Percentiles rank a stretch among this genome's conserved stretches.
These are phyloP conservation scores for Campylomormyrus tamandua DNA, from an alignment of 2,113 vertebrate genomes.

Conservation along the genomic window DNA sequence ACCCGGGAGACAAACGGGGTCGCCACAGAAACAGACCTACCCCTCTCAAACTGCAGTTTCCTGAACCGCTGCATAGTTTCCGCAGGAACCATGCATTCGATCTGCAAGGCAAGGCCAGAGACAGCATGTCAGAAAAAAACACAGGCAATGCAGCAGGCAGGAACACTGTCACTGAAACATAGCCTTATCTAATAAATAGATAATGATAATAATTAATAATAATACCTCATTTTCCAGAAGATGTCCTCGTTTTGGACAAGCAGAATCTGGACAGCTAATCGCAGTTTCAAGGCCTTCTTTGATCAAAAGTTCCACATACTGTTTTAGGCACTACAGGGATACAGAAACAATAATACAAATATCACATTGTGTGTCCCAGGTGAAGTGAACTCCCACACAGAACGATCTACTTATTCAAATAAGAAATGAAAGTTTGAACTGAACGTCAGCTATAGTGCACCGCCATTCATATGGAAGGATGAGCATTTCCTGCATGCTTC, in stretches of 20 bases:
- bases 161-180: neutral
- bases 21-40: slow-evolving; percentile 44
- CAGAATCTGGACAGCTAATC: slow-evolving; percentile 77
- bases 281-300: slow-evolving; percentile 77
- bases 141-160: neutral
- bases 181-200: neutral
- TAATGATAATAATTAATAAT: neutral
- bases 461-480: neutral
- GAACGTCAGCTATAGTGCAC: neutral
- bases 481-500: neutral
- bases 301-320: slow-evolving; percentile 79
- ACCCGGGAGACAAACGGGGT: neutral
- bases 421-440: neutral
- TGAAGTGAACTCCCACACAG: neutral
- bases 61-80: slow-evolving; percentile 77
- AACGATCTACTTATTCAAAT: neutral
- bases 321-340: slow-evolving; percentile 73
- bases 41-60: slow-evolving; percentile 78
- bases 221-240: slow-evolving; percentile 74
- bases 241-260: slow-evolving; percentile 71
- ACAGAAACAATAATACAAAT: slow-evolving; percentile 11
- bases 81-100: slow-evolving; percentile 72
- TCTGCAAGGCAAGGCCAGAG: slow-evolving; percentile 47
- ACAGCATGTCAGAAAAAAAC: neutral
- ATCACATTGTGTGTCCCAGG: neutral